phyloP scores from a whole-genome alignment of 2,888 invertebrate species.

The Cryptocheilus praepositus region DNA sequence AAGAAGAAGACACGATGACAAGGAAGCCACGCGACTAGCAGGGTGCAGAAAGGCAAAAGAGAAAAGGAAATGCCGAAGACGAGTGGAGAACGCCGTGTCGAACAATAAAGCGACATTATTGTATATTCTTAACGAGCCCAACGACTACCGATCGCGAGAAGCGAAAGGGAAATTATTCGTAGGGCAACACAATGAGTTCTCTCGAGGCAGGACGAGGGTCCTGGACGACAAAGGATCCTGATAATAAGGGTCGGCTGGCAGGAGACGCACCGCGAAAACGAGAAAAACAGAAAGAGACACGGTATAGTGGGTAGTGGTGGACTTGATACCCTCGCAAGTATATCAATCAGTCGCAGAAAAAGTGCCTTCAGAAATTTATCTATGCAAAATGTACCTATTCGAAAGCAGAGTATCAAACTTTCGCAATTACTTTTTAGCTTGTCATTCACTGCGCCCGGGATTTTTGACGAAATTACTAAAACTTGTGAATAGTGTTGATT shows the following conservation, averaged over 20 bases:
- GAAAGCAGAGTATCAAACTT: too few relatives aligned
- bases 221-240: conserved; percentile 27
- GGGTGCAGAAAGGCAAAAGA: background rate
- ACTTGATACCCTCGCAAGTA: too few relatives aligned
- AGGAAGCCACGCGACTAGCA: too few relatives aligned
- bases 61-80: background rate
- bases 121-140: conserved; percentile 17
- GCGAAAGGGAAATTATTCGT: conserved; percentile 25
- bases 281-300: background rate
- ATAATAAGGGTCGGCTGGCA: conserved; percentile 30
- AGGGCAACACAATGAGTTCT: conserved; percentile 23
- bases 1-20: too few relatives aligned
- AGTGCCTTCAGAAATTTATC: too few relatives aligned
- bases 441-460: too few relatives aligned
- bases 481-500: too few relatives aligned
- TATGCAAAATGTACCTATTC: too few relatives aligned
- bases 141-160: conserved; percentile 16
- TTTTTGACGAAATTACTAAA: too few relatives aligned
- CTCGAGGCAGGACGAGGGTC: background rate
- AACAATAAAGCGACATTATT: conserved; percentile 17
- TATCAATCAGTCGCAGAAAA: too few relatives aligned
- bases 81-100: background rate
- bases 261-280: background rate
- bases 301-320: too few relatives aligned
- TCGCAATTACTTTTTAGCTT: too few relatives aligned